Conservation (phyloP, 2,113 vertebrate genomes). For the Podilymbus podiceps region DNA sequence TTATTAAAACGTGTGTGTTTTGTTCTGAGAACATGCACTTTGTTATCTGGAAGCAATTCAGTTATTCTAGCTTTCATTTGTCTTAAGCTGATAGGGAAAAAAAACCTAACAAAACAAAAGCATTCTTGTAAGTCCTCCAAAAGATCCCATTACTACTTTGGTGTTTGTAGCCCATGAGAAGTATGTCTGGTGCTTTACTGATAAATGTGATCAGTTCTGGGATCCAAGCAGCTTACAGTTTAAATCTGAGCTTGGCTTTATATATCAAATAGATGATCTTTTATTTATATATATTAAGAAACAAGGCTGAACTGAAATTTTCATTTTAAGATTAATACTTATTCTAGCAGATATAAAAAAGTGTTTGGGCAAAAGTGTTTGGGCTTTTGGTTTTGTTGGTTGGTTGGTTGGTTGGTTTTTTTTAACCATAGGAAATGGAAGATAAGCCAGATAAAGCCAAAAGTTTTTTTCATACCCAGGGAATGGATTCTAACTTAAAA, state of each 20-base stretch:
- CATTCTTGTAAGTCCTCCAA: background rate
- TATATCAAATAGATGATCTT: background rate
- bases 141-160: background rate
- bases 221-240: background rate
- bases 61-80: background rate
- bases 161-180: background rate
- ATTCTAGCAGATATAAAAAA: background rate
- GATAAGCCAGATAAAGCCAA: background rate
- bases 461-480: background rate
- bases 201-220: background rate
- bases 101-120: background rate
- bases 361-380: background rate
- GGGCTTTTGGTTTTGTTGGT: no score
- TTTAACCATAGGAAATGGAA: background rate
- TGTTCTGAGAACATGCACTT: background rate
- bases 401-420: no score
- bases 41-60: background rate
- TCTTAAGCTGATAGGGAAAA: background rate
- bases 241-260: background rate
- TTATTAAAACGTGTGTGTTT: background rate
- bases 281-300: background rate
- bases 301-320: background rate
- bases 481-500: background rate
- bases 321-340: background rate
- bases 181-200: slow-evolving; percentile 16